Conservation (phyloP, 30 jellyfish, hydroid and myxozoan genomes). For the Aurelia aurita region DNA sequence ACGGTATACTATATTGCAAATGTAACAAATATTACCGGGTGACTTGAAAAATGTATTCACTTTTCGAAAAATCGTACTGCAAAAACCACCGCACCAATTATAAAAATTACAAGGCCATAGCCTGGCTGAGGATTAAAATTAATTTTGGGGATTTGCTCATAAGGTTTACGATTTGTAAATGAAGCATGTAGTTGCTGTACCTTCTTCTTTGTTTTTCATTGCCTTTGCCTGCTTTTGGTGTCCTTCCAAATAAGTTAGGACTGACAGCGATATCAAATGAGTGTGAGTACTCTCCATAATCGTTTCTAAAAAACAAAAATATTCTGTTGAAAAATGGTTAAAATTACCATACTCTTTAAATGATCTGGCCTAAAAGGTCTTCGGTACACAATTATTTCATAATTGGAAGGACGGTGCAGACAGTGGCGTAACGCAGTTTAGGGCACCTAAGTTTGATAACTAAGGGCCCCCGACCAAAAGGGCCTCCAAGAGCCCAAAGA, state of each 20-base stretch:
- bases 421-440: no score
- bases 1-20: no score
- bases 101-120: not conserved
- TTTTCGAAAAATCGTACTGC: no score
- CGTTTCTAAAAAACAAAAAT: slow-evolving; percentile 33
- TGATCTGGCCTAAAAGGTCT: not conserved
- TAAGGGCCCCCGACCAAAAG: no score
- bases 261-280: slow-evolving; percentile 96
- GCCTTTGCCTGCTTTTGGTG: slow-evolving; percentile 79
- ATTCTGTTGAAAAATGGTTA: not conserved
- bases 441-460: no score
- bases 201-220: slow-evolving; percentile 62
- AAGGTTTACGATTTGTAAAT: not conserved
- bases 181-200: slow-evolving; percentile 21
- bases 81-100: no score
- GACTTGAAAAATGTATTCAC: no score
- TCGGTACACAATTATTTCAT: no score
- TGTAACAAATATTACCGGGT: no score
- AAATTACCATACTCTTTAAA: not conserved
- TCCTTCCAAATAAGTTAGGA: slow-evolving; percentile 88
- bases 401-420: no score
- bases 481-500: no score
- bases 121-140: not conserved
- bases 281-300: slow-evolving; percentile 79
- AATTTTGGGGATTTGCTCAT: no score